These are phyloP conservation scores for Megalops atlanticus DNA, from an alignment of 2,113 vertebrate species.

Conservation along the genomic window DNA sequence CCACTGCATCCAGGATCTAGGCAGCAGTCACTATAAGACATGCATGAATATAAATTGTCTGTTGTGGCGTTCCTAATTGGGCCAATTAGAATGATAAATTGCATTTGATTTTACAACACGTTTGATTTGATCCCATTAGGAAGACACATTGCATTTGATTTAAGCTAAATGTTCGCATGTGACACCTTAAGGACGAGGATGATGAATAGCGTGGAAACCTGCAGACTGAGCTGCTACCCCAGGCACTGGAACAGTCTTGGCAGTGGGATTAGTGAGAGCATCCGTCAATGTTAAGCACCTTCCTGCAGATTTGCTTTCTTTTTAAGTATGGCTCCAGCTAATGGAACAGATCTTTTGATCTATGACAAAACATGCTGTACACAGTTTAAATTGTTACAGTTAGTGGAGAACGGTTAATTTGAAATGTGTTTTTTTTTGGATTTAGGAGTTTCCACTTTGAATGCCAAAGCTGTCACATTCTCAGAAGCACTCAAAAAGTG, in stretches of 20 bases:
- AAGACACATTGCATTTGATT: neutral
- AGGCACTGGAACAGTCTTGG: neutral
- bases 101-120: neutral
- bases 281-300: neutral
- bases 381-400: too few species aligned
- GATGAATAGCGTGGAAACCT: neutral
- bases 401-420: too few species aligned
- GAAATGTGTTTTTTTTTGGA: too few species aligned
- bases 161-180: neutral
- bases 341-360: neutral
- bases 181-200: neutral
- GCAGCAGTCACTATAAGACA: too few species aligned
- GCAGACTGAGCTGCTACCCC: neutral
- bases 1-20: neutral
- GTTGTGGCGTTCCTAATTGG: neutral
- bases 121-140: neutral
- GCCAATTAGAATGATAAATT: neutral
- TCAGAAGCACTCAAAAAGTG: too few species aligned
- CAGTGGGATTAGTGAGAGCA: neutral
- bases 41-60: neutral
- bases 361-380: neutral
- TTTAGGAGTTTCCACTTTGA: too few species aligned
- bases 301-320: constrained; percentile 40
- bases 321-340: constrained; percentile 29
- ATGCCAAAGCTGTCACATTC: too few species aligned